Percentiles rank a stretch among this genome's conserved stretches.
phyloP scores from a whole-genome alignment of 2,797 vertebrate species.

The Chloroceryle inda region DNA sequence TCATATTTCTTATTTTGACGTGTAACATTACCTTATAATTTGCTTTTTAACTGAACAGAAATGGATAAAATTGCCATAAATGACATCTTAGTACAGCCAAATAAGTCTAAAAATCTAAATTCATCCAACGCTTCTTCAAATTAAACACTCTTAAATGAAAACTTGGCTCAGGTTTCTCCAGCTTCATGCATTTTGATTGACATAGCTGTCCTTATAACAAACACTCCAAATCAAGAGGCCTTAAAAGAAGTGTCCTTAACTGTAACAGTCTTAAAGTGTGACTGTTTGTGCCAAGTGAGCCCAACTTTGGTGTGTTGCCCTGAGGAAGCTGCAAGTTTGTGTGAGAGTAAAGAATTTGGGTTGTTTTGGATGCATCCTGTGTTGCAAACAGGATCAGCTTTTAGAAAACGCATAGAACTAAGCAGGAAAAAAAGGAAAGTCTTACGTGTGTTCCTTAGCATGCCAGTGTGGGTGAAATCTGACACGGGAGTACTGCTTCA shows the following conservation, averaged over 20 bases:
- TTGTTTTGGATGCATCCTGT: background rate
- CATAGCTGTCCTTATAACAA: background rate
- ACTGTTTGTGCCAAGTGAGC: background rate
- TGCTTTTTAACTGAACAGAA: background rate
- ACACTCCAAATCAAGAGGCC: constrained; percentile 41
- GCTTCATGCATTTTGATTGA: constrained; percentile 26
- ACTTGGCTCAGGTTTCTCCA: background rate
- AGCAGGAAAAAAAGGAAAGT: background rate
- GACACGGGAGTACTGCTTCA: background rate
- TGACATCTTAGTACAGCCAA: background rate
- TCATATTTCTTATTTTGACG: background rate
- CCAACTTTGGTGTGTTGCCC: accelerated
- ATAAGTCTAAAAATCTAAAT: background rate
- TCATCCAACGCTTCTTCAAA: background rate
- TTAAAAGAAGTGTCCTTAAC: constrained; percentile 37
- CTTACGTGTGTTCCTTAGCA: background rate
- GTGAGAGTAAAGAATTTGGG: background rate
- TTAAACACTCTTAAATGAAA: background rate
- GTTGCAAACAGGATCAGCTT: background rate
- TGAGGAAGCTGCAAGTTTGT: background rate
- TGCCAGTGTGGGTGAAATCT: background rate
- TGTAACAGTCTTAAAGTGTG: background rate
- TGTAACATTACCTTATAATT: background rate
- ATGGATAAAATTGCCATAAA: background rate
- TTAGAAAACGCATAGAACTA: background rate